These are phyloP conservation scores for Bothrops alternatus DNA, from an alignment of 2,797 vertebrate species.

Conservation along the genomic window DNA sequence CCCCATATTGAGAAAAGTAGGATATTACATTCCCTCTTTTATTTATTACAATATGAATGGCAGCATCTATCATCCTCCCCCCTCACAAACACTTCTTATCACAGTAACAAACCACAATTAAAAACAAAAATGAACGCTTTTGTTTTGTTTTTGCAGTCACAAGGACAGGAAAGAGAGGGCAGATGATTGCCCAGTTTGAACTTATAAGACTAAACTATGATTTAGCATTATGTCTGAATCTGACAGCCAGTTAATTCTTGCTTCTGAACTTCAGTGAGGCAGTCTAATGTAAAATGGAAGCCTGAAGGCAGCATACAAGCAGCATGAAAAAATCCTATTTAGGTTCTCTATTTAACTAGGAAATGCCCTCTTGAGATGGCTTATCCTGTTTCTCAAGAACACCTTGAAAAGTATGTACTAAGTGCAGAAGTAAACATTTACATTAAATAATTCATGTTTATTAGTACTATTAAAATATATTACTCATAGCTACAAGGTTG, in stretches of 20 bases:
- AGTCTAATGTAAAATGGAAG: neutral
- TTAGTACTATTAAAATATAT: slow-evolving; percentile 48
- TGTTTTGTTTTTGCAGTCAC: neutral
- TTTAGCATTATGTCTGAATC: neutral
- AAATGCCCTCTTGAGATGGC: slow-evolving; percentile 16
- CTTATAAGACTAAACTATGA: neutral
- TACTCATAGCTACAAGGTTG: slow-evolving; percentile 52
- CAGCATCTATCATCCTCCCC: neutral
- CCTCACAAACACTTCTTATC: neutral
- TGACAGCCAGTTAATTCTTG: neutral
- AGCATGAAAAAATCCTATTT: neutral
- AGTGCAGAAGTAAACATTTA: slow-evolving; percentile 49
- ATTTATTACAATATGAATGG: neutral
- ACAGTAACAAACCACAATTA: neutral
- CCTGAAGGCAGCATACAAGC: neutral
- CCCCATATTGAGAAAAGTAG: neutral
- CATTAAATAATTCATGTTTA: slow-evolving; percentile 46
- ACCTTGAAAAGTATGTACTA: slow-evolving; percentile 48
- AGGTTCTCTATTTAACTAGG: neutral
- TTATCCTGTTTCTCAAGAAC: slow-evolving; percentile 38
- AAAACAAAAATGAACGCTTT: neutral
- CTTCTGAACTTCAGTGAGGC: neutral
- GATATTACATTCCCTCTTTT: neutral
- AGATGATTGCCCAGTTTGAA: neutral
- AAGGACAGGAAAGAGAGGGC: neutral